Conservation (phyloP, 2,113 vertebrate species). For the Sylvietta virens region DNA sequence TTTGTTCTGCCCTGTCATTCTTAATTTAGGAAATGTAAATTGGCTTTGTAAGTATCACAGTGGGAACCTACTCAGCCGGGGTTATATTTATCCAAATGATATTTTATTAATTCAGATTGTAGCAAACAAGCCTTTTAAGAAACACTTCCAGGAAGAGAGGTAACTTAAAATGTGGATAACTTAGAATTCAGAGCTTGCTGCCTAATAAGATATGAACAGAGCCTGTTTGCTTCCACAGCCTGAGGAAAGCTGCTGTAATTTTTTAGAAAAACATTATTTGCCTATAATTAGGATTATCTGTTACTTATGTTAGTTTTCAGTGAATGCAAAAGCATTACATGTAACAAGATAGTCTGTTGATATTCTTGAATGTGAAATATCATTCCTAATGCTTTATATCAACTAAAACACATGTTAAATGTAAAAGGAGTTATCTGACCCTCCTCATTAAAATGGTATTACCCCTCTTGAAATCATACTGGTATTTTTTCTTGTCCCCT, state of each 20-base stretch:
- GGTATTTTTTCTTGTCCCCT: not conserved
- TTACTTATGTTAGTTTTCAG: not conserved
- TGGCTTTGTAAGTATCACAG: not conserved
- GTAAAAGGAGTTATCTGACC: not conserved
- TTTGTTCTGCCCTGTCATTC: slow-evolving; percentile 5
- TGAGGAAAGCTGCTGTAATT: not conserved
- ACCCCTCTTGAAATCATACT: not conserved
- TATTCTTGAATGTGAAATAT: not conserved
- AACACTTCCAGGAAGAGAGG: not conserved
- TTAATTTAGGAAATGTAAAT: not conserved
- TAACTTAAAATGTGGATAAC: not conserved
- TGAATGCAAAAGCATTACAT: not conserved
- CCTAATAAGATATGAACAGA: not conserved
- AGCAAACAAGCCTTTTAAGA: slow-evolving; percentile 1
- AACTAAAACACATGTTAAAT: not conserved
- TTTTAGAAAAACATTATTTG: not conserved
- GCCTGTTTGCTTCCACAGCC: not conserved
- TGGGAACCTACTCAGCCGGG: not conserved
- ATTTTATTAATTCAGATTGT: not conserved
- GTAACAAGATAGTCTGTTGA: not conserved
- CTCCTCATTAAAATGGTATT: not conserved
- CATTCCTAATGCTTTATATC: not conserved
- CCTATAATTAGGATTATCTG: not conserved
- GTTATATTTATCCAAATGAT: not conserved
- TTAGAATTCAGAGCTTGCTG: not conserved